Evolutionary conservation across 2,888 invertebrate genomes (phyloP).

Genomic region (Synergus japonicus): DNA sequence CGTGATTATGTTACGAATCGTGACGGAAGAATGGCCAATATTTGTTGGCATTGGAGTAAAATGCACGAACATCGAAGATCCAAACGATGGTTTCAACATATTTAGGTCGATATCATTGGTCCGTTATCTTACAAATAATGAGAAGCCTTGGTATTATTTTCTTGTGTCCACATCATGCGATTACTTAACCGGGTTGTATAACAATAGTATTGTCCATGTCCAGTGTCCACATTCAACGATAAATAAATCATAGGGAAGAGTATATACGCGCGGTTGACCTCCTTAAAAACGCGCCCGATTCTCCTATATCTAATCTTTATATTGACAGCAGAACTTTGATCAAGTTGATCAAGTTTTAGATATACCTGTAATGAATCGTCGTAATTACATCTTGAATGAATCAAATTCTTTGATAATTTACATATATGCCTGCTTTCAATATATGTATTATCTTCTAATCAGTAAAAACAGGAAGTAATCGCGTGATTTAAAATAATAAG

Average conservation of each 20-base stretch:
- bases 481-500: too few species aligned
- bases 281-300: background rate
- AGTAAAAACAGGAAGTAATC: too few species aligned
- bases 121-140: conserved; percentile 60
- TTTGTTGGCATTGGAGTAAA: conserved; percentile 41
- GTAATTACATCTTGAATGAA: background rate
- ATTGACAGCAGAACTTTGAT: background rate
- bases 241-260: conserved; percentile 47
- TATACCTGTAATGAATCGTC: background rate
- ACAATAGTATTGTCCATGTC: conserved; percentile 47
- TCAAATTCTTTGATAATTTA: background rate
- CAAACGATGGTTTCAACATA: conserved; percentile 33
- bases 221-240: conserved; percentile 17
- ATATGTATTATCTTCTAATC: background rate
- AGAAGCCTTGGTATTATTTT: conserved; percentile 70
- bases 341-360: background rate
- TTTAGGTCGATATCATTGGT: conserved; percentile 40
- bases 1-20: background rate
- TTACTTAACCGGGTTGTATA: conserved; percentile 56
- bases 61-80: conserved; percentile 21
- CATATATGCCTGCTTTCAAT: background rate
- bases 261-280: background rate
- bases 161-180: conserved; percentile 45
- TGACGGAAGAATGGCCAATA: conserved; percentile 41
- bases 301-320: background rate